Evolutionary conservation across 2,888 invertebrate species (phyloP).

Genomic region (Timandra comae): DNA sequence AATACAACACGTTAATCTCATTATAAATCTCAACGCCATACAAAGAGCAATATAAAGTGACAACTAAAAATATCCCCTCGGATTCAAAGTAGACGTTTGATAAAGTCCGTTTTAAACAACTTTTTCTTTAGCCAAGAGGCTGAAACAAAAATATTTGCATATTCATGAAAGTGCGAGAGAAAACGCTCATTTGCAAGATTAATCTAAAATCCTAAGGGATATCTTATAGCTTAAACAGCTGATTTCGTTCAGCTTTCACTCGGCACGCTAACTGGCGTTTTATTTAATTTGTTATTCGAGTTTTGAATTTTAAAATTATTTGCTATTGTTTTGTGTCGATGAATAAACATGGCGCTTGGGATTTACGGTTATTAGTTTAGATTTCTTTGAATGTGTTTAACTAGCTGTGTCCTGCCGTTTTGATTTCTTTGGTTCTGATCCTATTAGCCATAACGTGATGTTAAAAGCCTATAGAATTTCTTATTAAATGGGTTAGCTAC

Average conservation of each 20-base stretch:
- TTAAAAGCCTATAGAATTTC: too few relatives aligned
- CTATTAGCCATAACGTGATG: too few relatives aligned
- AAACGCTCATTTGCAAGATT: constrained; percentile 44
- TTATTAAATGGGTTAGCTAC: too few relatives aligned
- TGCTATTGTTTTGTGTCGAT: too few relatives aligned
- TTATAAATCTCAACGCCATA: too few relatives aligned
- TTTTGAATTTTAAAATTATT: constrained; percentile 29
- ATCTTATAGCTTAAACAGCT: constrained; percentile 29
- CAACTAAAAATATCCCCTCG: constrained; percentile 5
- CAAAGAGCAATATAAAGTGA: too few relatives aligned
- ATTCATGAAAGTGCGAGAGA: constrained; percentile 35
- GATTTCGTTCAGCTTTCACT: constrained; percentile 21
- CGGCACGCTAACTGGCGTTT: constrained; percentile 14
- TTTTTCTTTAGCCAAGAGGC: constrained; percentile 17
- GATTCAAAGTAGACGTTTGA: constrained; percentile 16
- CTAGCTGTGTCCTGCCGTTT: too few relatives aligned
- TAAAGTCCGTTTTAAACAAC: constrained; percentile 20
- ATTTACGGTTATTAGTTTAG: too few relatives aligned
- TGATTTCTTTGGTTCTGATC: too few relatives aligned
- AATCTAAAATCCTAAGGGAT: constrained; percentile 33
- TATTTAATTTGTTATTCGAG: constrained; percentile 29
- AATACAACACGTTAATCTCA: too few relatives aligned
- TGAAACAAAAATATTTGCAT: constrained; percentile 32
- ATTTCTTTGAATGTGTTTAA: too few relatives aligned
- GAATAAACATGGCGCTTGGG: too few relatives aligned